phyloP scores from a whole-genome alignment of 2,888 invertebrate genomes.

The Steinernema carpocapsae region DNA sequence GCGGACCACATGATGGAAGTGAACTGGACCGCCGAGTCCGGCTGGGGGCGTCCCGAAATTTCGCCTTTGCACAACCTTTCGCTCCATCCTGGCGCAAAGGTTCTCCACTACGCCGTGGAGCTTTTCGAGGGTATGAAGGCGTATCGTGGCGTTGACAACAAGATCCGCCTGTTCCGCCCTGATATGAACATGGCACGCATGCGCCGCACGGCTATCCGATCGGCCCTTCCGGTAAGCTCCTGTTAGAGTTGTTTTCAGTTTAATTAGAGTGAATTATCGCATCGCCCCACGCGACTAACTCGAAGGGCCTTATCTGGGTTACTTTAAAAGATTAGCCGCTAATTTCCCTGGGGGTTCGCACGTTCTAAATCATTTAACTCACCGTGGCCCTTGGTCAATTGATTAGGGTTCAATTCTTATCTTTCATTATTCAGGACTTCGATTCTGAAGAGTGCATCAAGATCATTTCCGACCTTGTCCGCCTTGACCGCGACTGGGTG shows the following conservation, averaged over 20 bases:
- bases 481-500: constrained; percentile 96
- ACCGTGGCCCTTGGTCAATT: not conserved
- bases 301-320: constrained; percentile 22
- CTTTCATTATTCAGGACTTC: constrained; percentile 75
- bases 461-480: constrained; percentile 83
- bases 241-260: constrained; percentile 28
- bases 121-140: constrained; percentile 98
- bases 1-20: constrained; percentile 84
- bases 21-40: constrained; percentile 80
- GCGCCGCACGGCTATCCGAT: constrained; percentile 82
- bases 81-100: constrained; percentile 91
- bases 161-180: constrained; percentile 90
- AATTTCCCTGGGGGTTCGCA: constrained; percentile 29
- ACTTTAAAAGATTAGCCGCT: constrained; percentile 19
- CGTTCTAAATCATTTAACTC: not conserved
- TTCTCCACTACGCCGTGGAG: constrained; percentile 73
- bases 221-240: constrained; percentile 80
- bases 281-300: not conserved
- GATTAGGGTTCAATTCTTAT: not conserved
- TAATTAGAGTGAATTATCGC: constrained; percentile 7
- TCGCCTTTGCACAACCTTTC: constrained; percentile 84
- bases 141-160: constrained; percentile 88
- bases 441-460: constrained; percentile 83
- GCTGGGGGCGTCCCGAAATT: constrained; percentile 90
- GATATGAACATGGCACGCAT: constrained; percentile 92